A percentile compares a stretch with the other conserved stretches of the same genome.
These are phyloP conservation scores for Neotoxoptera formosana DNA, from an alignment of 1,140 invertebrate genomes.

Conservation along the genomic window DNA sequence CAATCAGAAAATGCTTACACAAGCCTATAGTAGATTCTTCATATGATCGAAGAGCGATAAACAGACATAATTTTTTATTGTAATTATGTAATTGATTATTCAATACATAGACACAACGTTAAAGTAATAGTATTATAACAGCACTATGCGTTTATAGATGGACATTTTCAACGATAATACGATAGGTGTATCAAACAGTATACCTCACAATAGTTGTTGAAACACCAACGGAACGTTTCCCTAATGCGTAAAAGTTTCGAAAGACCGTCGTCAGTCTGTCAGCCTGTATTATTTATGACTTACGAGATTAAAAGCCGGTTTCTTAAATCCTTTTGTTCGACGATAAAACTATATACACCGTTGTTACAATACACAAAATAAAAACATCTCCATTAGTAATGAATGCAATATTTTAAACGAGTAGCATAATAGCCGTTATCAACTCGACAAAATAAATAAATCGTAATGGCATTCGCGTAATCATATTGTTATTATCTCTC, in stretches of 20 bases:
- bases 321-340: slow-evolving; percentile 28
- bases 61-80: not conserved
- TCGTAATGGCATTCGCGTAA: slow-evolving; percentile 20
- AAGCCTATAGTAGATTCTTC: not conserved
- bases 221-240: not conserved
- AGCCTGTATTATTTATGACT: slow-evolving; percentile 19
- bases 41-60: not conserved
- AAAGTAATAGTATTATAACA: not conserved
- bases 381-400: not conserved
- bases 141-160: not conserved
- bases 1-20: too few relatives aligned
- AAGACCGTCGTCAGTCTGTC: slow-evolving; percentile 28
- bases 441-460: slow-evolving; percentile 10
- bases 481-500: not conserved
- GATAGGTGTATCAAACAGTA: not conserved
- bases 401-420: slow-evolving; percentile 29
- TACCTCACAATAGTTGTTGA: not conserved
- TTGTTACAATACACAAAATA: not conserved
- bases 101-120: not conserved
- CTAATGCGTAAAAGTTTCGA: slow-evolving; percentile 25
- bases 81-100: too few relatives aligned
- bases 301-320: slow-evolving; percentile 16
- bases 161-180: not conserved
- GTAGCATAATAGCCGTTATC: not conserved
- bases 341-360: not conserved